Base-by-base conservation (phyloP, 2,113 vertebrate species). In the Burhinus oedicnemus region DNA sequence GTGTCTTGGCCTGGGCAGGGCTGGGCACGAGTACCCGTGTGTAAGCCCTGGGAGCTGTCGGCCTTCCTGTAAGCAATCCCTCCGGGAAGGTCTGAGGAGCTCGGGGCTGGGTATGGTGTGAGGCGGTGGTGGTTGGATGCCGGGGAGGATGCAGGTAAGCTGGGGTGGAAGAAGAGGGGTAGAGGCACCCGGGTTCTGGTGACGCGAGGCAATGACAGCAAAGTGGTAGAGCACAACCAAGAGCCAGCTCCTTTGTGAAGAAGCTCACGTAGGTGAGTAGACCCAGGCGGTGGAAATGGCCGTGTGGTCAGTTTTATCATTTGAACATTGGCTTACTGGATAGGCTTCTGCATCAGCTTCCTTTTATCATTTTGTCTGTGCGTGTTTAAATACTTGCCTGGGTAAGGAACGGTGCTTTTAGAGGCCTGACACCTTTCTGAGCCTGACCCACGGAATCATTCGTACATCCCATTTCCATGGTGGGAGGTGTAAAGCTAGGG, bases 1-100 rank as follows among this genome's bases (percentile, higher is more conserved):
- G 14, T 2, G 20, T 5, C 47, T 38, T 1, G 55, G 47, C 55
- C 32, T 6, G 34, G 10, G 1, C n/a, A 1, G 32, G 9, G 18
- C 36, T 2, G 36, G 66, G 30, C 20, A 4, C 12, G 0, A 4
- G 25, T 22, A 23, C 22, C 49, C 12, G 49, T 22, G 49, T 11
- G 12, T 1, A 5, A 26, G 19, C 45, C 2, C 11, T 2, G 5
- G 2, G 7, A 11, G 11, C 1, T 2, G 34, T 3, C 57, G 1
- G 36, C 57, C n/a, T 29, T 15, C 8, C 49, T 3, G 47, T 6
- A 2, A 4, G 54, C 0, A 1, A 2, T 12, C 55, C 40, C 51
- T 3, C 8, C 5, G 11, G 79, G 16, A 60, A 23, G 49, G 26
- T 1, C 10, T 22, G 55, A 5, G 27, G 38, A 32, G 49, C 29